Conservation (phyloP, 2,113 vertebrate species). For the Speoplatyrhinus poulsoni region DNA sequence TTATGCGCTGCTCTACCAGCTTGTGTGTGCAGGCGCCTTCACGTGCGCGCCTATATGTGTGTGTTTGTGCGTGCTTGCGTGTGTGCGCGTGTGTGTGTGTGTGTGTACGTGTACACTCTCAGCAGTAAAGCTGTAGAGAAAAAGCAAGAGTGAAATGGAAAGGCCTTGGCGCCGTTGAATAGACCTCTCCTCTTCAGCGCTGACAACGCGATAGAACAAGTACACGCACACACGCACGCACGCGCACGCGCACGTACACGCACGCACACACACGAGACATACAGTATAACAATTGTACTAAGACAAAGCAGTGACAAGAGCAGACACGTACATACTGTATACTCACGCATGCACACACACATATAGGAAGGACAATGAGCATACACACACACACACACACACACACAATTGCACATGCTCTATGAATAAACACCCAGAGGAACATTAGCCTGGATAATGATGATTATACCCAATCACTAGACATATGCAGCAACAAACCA, state of each 20-base stretch:
- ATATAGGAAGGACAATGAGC: constrained; percentile 1
- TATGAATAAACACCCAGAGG: too few species aligned
- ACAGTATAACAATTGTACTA: neutral
- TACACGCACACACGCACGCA: constrained; percentile 27
- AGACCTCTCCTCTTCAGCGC: constrained; percentile 59
- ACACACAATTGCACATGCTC: constrained; percentile 22
- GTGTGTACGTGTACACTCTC: constrained; percentile 58
- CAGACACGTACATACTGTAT: neutral
- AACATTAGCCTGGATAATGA: constrained; percentile 31
- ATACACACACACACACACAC: constrained; percentile 4
- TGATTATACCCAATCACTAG: constrained; percentile 51
- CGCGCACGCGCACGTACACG: neutral
- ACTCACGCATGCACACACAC: neutral
- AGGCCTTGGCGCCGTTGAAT: constrained; percentile 68
- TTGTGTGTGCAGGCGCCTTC: constrained; percentile 26
- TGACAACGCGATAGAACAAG: constrained; percentile 48
- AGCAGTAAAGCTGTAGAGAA: constrained; percentile 67
- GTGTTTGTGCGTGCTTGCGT: neutral
- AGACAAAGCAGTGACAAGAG: too few species aligned
- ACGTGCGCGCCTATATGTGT: neutral
- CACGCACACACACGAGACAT: neutral
- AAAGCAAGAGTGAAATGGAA: constrained; percentile 61
- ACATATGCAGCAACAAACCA: constrained; percentile 23
- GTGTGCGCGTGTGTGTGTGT: constrained; percentile 7
- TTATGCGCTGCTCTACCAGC: constrained; percentile 63